Evolutionary conservation across 1,140 invertebrate genomes (phyloP).

Genomic region (Drosophila chauvacae): DNA sequence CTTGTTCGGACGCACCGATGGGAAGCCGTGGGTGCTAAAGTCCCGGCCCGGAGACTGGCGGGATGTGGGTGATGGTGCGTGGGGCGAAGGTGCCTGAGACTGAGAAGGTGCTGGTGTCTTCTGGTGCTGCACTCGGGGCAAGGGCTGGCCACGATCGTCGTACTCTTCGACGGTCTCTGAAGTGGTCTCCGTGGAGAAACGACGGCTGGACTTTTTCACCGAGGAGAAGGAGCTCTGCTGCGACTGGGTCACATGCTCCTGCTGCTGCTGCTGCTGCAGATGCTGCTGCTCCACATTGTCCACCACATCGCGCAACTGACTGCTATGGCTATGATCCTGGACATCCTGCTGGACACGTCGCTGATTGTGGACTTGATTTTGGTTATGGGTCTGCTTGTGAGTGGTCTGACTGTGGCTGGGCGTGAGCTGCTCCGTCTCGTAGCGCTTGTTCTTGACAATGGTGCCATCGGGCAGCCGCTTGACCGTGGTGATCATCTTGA

Average conservation of each 20-base stretch:
- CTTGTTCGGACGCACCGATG: constrained; percentile 76
- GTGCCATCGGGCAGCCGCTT: constrained; percentile 88
- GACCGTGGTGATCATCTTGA: constrained; percentile 87
- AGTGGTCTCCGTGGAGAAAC: constrained; percentile 77
- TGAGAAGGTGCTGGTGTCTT: constrained; percentile 17
- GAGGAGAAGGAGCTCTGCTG: constrained; percentile 64
- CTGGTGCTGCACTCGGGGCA: constrained; percentile 16
- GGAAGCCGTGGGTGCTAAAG: constrained; percentile 80
- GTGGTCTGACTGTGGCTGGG: constrained; percentile 38
- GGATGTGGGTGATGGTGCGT: constrained; percentile 27
- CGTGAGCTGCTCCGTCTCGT: constrained; percentile 85
- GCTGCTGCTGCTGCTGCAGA: constrained; percentile 40
- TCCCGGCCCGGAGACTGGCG: constrained; percentile 38
- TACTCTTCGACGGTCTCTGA: constrained; percentile 76
- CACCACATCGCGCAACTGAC: constrained; percentile 53
- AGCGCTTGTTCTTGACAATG: constrained; percentile 87
- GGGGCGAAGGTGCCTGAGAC: constrained; percentile 17
- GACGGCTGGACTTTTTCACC: constrained; percentile 75
- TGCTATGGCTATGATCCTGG: constrained; percentile 33
- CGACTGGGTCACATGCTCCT: constrained; percentile 52
- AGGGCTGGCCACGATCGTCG: constrained; percentile 54
- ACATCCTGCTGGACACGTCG: constrained; percentile 40
- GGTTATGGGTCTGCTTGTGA: constrained; percentile 33
- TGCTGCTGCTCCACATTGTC: constrained; percentile 68
- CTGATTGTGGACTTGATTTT: constrained; percentile 45